Conservation (phyloP, 2,888 invertebrate species). For the Xestia c-nigrum region DNA sequence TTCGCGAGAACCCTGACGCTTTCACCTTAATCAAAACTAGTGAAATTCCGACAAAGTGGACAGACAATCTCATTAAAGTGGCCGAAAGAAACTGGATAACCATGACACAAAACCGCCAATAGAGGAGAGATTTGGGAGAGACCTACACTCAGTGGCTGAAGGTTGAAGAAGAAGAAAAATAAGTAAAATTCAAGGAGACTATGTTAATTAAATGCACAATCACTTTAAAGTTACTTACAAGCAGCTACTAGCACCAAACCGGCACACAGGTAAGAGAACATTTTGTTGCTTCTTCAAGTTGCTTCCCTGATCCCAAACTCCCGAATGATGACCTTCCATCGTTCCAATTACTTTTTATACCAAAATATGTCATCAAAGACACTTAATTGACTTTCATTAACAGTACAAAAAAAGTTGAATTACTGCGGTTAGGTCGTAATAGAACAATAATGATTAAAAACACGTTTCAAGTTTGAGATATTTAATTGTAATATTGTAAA, state of each 20-base stretch:
- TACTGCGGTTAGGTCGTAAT: conserved; percentile 60
- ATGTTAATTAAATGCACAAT: neutral
- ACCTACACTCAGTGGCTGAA: too few relatives aligned
- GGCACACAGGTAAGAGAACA: conserved; percentile 66
- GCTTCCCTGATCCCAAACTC: conserved; percentile 22
- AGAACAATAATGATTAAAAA: conserved; percentile 52
- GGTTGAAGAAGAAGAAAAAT: too few relatives aligned
- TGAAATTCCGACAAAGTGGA: too few relatives aligned
- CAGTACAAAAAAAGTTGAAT: conserved; percentile 37
- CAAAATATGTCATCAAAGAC: conserved; percentile 61
- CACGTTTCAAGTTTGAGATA: conserved; percentile 43
- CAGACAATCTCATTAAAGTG: too few relatives aligned
- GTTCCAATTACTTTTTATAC: conserved; percentile 67
- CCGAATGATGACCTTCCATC: conserved; percentile 53
- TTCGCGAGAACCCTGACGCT: too few relatives aligned
- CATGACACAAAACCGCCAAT: too few relatives aligned
- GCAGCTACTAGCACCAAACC: conserved; percentile 63
- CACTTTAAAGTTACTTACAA: conserved; percentile 66
- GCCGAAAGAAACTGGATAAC: too few relatives aligned
- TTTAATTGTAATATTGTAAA: conserved; percentile 58
- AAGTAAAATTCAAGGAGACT: neutral
- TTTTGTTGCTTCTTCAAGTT: conserved; percentile 51
- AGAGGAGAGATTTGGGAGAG: too few relatives aligned
- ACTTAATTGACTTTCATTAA: conserved; percentile 47
- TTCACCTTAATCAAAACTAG: neutral